These are phyloP conservation scores for Congeria kusceri DNA, from an alignment of 2,888 invertebrate species.

Conservation along the genomic window DNA sequence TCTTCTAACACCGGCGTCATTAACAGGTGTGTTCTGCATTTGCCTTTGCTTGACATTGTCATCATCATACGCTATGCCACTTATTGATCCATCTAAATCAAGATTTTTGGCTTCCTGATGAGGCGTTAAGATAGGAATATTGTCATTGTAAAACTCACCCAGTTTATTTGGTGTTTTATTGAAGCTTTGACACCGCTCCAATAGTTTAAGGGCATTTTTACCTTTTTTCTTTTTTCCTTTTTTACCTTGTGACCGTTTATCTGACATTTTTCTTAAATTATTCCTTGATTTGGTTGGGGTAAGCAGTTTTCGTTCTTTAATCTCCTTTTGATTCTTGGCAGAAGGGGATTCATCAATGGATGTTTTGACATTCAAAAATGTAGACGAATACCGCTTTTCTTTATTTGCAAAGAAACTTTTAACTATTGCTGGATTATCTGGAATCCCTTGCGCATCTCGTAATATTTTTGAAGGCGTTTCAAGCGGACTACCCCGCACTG, in stretches of 20 bases:
- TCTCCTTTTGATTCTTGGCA: too few species aligned
- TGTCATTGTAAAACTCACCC: slow-evolving; percentile 34
- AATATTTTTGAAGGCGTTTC: neutral
- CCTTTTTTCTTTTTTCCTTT: neutral
- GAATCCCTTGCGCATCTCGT: neutral
- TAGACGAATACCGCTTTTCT: neutral
- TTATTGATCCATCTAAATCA: neutral
- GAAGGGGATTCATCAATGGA: too few species aligned
- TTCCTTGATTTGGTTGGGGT: too few species aligned
- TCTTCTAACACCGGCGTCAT: neutral
- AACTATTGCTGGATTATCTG: neutral
- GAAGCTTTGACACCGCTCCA: neutral
- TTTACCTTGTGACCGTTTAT: too few species aligned
- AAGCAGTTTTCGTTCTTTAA: too few species aligned
- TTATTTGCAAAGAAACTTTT: neutral
- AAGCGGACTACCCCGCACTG: neutral
- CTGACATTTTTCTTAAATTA: too few species aligned
- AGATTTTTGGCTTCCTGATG: neutral
- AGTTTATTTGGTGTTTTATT: slow-evolving; percentile 6
- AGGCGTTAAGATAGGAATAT: neutral
- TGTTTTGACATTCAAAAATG: neutral
- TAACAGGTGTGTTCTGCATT: neutral
- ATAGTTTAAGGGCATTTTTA: neutral
- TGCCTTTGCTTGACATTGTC: slow-evolving; percentile 31
- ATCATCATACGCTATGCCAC: slow-evolving; percentile 45